Percentiles rank a stretch among this genome's conserved stretches.
Evolutionary conservation across 1,140 invertebrate species (phyloP).

Genomic region (Heliconius himera): DNA sequence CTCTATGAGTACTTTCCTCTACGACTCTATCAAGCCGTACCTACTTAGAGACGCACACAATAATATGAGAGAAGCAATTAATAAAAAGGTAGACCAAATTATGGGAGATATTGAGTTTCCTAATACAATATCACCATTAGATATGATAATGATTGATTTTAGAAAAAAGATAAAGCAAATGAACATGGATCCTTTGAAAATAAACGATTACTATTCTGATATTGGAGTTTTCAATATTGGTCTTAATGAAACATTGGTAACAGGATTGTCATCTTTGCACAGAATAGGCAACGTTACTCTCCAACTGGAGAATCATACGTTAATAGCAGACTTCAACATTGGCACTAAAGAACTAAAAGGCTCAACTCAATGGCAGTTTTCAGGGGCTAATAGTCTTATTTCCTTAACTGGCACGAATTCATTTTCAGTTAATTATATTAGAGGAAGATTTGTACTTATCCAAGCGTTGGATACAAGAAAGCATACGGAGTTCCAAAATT

Average conservation of each 20-base stretch:
- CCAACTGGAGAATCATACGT: slow-evolving; percentile 86
- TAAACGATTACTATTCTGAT: slow-evolving; percentile 87
- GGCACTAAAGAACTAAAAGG: slow-evolving; percentile 90
- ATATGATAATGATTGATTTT: slow-evolving; percentile 88
- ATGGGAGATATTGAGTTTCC: slow-evolving; percentile 87
- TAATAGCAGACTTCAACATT: slow-evolving; percentile 85
- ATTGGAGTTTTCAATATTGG: slow-evolving; percentile 85
- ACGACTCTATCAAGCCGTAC: slow-evolving; percentile 93
- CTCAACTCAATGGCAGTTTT: slow-evolving; percentile 88
- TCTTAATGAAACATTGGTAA: slow-evolving; percentile 88
- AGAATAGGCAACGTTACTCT: slow-evolving; percentile 89
- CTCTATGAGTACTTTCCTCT: slow-evolving; percentile 89
- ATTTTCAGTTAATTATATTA: slow-evolving; percentile 90
- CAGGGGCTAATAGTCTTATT: slow-evolving; percentile 84
- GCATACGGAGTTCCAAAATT: slow-evolving; percentile 85
- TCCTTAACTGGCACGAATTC: slow-evolving; percentile 86
- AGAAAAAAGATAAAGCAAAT: slow-evolving; percentile 87
- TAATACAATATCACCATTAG: slow-evolving; percentile 92
- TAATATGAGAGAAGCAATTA: slow-evolving; percentile 85
- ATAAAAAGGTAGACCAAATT: slow-evolving; percentile 85
- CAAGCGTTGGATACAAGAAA: slow-evolving; percentile 90
- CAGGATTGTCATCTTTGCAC: slow-evolving; percentile 89
- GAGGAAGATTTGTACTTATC: slow-evolving; percentile 84
- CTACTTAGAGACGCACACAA: slow-evolving; percentile 89
- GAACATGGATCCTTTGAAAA: slow-evolving; percentile 87